Base-by-base conservation (phyloP, 2,888 invertebrate genomes). In the Trissolcus brochymenae region DNA sequence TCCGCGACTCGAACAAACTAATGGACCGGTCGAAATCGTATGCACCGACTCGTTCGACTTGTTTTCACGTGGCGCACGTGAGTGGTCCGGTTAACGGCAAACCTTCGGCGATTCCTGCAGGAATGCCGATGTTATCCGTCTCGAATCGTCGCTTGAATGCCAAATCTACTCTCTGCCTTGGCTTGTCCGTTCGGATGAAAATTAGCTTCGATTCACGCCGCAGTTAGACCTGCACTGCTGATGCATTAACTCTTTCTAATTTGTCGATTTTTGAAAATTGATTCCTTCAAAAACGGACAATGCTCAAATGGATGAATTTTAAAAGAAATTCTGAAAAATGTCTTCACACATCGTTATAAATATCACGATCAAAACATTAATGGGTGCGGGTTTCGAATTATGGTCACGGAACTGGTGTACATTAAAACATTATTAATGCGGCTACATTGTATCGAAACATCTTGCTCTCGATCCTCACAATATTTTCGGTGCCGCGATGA, bases 21-120 rank as follows among this genome's bases (percentile, higher is more conserved):
- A 83, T 81, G 81, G 79, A 78, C 78, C 66, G 77, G 76, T 80
- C 80, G 78, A 81, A 82, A 82, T 83, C 80, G 80, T 82, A 80
- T 81, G 79, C 80, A 79, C 71, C 74, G 66, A 72, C 79, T 81
- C 62, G 79, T 74, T 76, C 74, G 74, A 80, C 80, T 81, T 78
- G 81, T 82, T 82, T 78, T 82, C 79, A 77, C 80, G 74, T 78
- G 71, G 66, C 71, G 80, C 78, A 79, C 80, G 81, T 81, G 81
- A 82, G 76, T 73, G 72, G 80, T 75, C 78, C 74, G 65, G 76
- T 76, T 80, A 78, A 71, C 78, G 59, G 64, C 67, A 46, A 79
- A 80, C 82, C 78, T 79, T 77, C 72, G 68, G 70, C 76, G 77
- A 80, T 82, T 79, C 77, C 72, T 79, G 78, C 57, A 60, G 60